Evolutionary conservation across 1,140 invertebrate species (phyloP), one percentile per base, ranked within the genome.

Genomic region (Anoplolepis gracilipes): DNA sequence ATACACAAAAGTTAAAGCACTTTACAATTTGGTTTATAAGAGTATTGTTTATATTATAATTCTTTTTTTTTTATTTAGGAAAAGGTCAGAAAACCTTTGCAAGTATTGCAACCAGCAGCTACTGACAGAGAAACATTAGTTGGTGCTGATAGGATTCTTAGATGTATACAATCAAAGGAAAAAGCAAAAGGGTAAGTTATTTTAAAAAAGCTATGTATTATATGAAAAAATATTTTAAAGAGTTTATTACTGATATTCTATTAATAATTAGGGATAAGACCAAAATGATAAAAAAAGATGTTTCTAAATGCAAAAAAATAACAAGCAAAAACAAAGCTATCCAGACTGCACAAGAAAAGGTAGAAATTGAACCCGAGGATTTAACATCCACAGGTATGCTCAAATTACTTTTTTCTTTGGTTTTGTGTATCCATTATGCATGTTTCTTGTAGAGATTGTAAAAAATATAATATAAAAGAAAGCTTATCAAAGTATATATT

Each of bases 81-180:
- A 76, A 95, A 93, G 90, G 67, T 90, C 65, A 93, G 96, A 88
- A 96, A 95, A 93, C 96, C 96, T 62, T 94, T 97, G 28, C 96
- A 96, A 93, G 95, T 95, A 73, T 90, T 97, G 69, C 96, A 97
- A 93, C 96, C 95, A 86, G 93, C 96, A 62, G 96, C 96, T 57
- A 95, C 93, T 13, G 96, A 96, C 87, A 96, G 96, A 88, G 96
- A 97, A 93, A 97, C 96, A 92, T 94, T 97, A 86, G 96, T 96
- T 89, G 96, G 96, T 88, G 92, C 85, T 84, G 92, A 94, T 57
- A 92, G 94, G 67, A 89, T 87, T 11, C 70, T 94, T 5, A 92
- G 91, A 82, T 92, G 92, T 53, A 79, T 82, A 64, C 85, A 39
- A 65, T 36, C 39, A 91, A 94, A 90, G 89, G 77, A 19, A 39